Conservation (phyloP, 2,888 invertebrate genomes). For the Yponomeuta plumbellus region DNA sequence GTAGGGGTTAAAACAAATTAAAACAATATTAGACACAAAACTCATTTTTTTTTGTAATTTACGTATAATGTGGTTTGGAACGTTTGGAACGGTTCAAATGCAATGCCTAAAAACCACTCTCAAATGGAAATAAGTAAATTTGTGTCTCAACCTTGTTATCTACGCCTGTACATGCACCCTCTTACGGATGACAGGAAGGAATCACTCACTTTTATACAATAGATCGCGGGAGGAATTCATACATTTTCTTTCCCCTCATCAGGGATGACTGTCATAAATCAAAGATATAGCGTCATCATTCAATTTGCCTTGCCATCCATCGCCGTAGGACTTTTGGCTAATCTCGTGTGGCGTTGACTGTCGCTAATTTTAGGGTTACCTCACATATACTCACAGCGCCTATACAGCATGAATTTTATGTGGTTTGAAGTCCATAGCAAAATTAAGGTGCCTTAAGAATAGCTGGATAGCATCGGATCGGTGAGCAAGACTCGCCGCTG, state of each 20-base stretch:
- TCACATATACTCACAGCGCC: neutral
- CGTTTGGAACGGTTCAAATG: neutral
- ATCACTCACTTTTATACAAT: neutral
- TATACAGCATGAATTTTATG: too few relatives aligned
- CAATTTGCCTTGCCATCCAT: conserved; percentile 51
- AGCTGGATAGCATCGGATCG: too few relatives aligned
- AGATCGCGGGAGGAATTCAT: conserved; percentile 1
- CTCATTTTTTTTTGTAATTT: too few relatives aligned
- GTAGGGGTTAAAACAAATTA: too few relatives aligned
- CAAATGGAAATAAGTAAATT: too few relatives aligned
- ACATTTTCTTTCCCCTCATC: conserved; percentile 2
- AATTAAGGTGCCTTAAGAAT: too few relatives aligned
- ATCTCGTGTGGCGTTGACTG: conserved; percentile 33
- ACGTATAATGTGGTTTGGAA: neutral
- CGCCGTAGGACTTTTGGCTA: conserved; percentile 25
- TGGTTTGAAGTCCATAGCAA: too few relatives aligned
- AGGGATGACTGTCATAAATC: conserved; percentile 12
- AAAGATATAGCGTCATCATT: conserved; percentile 37
- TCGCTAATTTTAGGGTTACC: conserved; percentile 1
- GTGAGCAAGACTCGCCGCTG: too few relatives aligned
- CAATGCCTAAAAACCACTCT: too few relatives aligned
- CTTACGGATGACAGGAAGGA: neutral
- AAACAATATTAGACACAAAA: too few relatives aligned
- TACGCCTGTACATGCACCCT: neutral
- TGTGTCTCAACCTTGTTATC: neutral